phyloP scores from a whole-genome alignment of 2,797 vertebrate genomes.

The Gambusia yucatana region DNA sequence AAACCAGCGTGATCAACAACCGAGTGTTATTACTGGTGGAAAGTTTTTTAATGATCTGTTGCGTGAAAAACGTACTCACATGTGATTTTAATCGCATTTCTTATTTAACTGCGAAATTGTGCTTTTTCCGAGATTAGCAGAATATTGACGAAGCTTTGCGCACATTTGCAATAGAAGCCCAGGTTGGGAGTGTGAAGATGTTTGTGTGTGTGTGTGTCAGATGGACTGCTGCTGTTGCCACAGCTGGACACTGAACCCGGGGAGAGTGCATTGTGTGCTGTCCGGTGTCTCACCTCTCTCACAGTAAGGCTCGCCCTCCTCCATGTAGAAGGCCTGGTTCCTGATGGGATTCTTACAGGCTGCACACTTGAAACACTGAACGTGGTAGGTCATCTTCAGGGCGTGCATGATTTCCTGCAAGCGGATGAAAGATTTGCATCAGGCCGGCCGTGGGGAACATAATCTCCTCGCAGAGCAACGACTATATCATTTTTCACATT shows the following conservation, averaged over 20 bases:
- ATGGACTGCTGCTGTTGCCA: not conserved
- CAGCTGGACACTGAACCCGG: not conserved
- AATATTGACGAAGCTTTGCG: too few relatives aligned
- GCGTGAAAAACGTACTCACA: too few relatives aligned
- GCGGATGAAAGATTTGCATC: not conserved
- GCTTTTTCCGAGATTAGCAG: too few relatives aligned
- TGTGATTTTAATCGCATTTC: too few relatives aligned
- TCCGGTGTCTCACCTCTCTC: constrained; percentile 88
- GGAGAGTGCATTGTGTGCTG: not conserved
- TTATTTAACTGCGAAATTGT: too few relatives aligned
- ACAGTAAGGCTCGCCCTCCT: constrained; percentile 96
- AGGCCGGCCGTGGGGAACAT: too few relatives aligned
- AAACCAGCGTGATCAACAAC: too few relatives aligned
- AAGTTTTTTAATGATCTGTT: too few relatives aligned
- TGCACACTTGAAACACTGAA: constrained; percentile 94
- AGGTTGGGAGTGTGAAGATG: not conserved
- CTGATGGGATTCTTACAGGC: constrained; percentile 95
- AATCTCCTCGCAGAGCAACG: not conserved
- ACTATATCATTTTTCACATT: not conserved
- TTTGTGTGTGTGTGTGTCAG: not conserved
- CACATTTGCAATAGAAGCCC: too few relatives aligned
- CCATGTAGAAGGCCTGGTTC: constrained; percentile 98
- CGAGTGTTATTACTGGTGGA: too few relatives aligned
- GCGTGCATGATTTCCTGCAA: constrained; percentile 98
- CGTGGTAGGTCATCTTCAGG: constrained; percentile 98